phyloP scores from a whole-genome alignment of 2,113 vertebrate species.

The Miniopterus natalensis region DNA sequence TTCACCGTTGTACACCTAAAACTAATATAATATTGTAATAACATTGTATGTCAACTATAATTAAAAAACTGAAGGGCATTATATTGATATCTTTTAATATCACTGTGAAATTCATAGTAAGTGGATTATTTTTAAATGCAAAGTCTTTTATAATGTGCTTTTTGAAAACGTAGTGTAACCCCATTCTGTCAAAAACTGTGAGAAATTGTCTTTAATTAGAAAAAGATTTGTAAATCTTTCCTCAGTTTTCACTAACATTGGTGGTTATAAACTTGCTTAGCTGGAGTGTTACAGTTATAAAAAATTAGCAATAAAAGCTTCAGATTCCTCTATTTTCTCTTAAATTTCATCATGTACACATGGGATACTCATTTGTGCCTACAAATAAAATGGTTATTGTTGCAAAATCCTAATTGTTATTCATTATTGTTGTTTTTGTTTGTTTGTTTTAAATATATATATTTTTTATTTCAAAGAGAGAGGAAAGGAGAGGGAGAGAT shows the following conservation, averaged over 20 bases:
- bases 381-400: constrained; percentile 11
- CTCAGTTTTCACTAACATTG: constrained; percentile 52
- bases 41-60: neutral
- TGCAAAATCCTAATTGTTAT: constrained; percentile 30
- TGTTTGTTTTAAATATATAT: too few species aligned
- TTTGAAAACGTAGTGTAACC: constrained; percentile 49
- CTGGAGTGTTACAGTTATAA: neutral
- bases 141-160: neutral
- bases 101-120: constrained; percentile 23
- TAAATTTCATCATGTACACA: constrained; percentile 17
- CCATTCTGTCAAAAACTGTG: constrained; percentile 68
- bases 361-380: neutral
- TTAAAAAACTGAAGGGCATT: neutral
- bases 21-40: neutral
- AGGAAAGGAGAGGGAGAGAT: too few species aligned
- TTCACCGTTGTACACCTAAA: neutral
- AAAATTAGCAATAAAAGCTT: constrained; percentile 62
- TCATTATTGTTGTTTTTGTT: neutral
- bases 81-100: constrained; percentile 26
- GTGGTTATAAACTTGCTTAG: constrained; percentile 38
- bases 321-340: neutral
- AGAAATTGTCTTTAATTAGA: constrained; percentile 9
- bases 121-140: constrained; percentile 15
- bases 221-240: constrained; percentile 53
- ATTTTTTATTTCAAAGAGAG: too few species aligned